Conservation (phyloP, 1,140 invertebrate species). For the Metopolophium dirhodum region DNA sequence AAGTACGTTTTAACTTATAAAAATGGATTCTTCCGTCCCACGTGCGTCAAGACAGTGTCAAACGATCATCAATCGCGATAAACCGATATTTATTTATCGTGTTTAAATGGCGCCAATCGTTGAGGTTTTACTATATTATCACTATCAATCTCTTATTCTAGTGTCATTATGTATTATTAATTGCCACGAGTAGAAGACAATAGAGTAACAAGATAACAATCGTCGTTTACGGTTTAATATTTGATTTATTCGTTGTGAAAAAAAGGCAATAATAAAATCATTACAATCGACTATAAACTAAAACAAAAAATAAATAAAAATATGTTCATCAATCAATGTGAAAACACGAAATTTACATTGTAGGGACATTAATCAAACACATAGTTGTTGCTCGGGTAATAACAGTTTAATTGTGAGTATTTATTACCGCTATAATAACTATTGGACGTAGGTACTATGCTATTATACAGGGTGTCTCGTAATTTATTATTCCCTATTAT, state of each 20-base stretch:
- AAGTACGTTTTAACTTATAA: no score
- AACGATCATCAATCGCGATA: neutral
- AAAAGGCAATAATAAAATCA: neutral
- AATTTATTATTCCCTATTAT: neutral
- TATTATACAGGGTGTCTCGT: neutral
- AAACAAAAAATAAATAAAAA: neutral
- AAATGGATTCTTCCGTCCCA: no score
- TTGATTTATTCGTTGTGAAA: neutral
- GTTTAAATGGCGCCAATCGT: slow-evolving; percentile 5
- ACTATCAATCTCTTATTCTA: neutral
- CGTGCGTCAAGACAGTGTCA: neutral
- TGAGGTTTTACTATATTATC: neutral
- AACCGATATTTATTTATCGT: neutral
- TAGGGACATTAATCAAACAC: neutral
- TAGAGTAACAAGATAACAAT: slow-evolving; percentile 8
- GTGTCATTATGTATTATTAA: neutral
- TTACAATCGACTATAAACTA: neutral
- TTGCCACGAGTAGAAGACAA: neutral
- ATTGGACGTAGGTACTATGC: neutral
- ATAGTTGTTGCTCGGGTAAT: neutral
- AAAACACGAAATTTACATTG: neutral
- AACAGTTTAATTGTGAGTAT: neutral
- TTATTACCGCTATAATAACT: neutral
- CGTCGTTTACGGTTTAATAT: neutral
- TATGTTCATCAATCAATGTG: neutral